Evolutionary conservation across 2,888 invertebrate species (phyloP).

Genomic region (Pachliopta kotzebuea): DNA sequence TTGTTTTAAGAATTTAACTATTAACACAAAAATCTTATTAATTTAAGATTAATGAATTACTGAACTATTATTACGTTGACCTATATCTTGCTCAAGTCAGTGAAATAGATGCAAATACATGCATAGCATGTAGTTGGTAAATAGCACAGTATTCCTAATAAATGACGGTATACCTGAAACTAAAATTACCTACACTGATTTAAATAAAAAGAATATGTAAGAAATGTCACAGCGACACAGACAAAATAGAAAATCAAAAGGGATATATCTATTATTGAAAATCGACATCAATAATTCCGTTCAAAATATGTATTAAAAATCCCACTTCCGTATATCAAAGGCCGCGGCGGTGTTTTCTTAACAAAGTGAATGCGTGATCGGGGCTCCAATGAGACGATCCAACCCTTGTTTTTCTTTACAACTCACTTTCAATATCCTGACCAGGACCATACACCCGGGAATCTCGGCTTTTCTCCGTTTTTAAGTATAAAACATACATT

Average conservation of each 20-base stretch:
- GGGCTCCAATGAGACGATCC: slow-evolving; percentile 61
- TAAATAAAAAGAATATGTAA: too few relatives aligned
- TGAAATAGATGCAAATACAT: too few relatives aligned
- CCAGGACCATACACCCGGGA: slow-evolving; percentile 52
- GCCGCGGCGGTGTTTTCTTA: slow-evolving; percentile 68
- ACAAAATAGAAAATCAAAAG: slow-evolving; percentile 34
- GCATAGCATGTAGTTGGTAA: too few relatives aligned
- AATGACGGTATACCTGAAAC: too few relatives aligned
- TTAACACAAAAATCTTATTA: too few relatives aligned
- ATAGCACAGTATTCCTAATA: too few relatives aligned
- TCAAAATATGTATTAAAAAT: slow-evolving; percentile 77
- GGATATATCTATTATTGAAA: slow-evolving; percentile 48
- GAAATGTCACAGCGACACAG: neutral
- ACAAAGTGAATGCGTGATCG: slow-evolving; percentile 75
- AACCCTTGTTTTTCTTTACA: slow-evolving; percentile 74
- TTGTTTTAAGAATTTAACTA: too few relatives aligned
- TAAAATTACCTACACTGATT: too few relatives aligned
- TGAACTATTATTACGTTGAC: too few relatives aligned
- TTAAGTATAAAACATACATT: slow-evolving; percentile 26
- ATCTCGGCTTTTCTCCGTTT: slow-evolving; percentile 36
- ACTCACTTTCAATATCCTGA: slow-evolving; percentile 64
- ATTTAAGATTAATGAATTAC: too few relatives aligned
- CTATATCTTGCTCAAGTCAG: too few relatives aligned
- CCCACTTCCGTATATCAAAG: slow-evolving; percentile 66
- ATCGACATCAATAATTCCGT: slow-evolving; percentile 69